Conservation (phyloP, 2,888 invertebrate genomes). For the Eupithecia dodoneata region DNA sequence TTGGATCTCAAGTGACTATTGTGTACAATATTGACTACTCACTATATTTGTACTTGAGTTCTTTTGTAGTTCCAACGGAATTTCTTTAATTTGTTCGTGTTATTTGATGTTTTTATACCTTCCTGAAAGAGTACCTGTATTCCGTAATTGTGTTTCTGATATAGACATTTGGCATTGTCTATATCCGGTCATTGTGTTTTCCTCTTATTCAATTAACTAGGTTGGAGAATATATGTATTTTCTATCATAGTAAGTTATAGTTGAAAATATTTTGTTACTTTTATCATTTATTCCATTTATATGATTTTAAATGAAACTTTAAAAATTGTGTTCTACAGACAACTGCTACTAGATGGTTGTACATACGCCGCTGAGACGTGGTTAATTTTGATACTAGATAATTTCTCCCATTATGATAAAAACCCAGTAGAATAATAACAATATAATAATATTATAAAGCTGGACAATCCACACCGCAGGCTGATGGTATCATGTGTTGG, state of each 20-base stretch:
- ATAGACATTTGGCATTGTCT: background rate
- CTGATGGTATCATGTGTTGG: background rate
- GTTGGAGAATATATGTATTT: conserved; percentile 7
- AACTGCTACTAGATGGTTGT: background rate
- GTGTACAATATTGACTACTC: conserved; percentile 56
- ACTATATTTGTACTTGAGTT: conserved; percentile 72
- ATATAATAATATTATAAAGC: too few species aligned
- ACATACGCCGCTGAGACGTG: background rate
- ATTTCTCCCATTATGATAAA: too few species aligned
- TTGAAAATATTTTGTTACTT: background rate
- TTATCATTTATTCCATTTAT: background rate
- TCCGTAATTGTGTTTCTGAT: background rate
- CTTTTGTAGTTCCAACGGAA: conserved; percentile 52
- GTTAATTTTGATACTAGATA: background rate
- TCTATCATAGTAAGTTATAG: background rate
- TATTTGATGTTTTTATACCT: conserved; percentile 13
- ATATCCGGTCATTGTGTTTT: background rate
- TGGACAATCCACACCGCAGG: too few species aligned
- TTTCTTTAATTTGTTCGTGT: conserved; percentile 41
- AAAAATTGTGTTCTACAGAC: background rate
- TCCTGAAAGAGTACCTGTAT: background rate
- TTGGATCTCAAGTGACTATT: conserved; percentile 52
- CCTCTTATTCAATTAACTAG: background rate
- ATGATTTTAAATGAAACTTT: background rate
- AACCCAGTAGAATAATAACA: background rate